Percentiles rank a stretch among this genome's conserved stretches.
These are phyloP conservation scores for Heteropelma amictum DNA, from an alignment of 2,888 invertebrate genomes.

Conservation along the genomic window DNA sequence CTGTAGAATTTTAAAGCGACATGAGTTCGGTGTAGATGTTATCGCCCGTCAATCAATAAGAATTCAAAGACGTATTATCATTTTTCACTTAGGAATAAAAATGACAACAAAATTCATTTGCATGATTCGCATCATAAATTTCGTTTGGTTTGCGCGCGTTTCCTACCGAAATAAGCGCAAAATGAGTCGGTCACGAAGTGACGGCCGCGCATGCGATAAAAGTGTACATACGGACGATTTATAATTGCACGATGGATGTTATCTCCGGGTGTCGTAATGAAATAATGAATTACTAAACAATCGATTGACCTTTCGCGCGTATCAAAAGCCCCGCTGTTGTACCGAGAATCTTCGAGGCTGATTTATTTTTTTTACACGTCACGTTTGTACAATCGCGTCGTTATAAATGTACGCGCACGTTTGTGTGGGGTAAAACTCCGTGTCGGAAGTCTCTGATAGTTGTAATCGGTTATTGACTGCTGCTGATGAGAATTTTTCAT, in stretches of 20 bases:
- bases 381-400: background rate
- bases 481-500: constrained; percentile 9
- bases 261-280: background rate
- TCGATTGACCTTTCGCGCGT: constrained; percentile 50
- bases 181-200: too few species aligned
- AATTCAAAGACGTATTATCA: background rate
- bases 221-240: too few species aligned
- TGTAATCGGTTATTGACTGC: constrained; percentile 71
- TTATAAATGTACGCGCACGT: background rate
- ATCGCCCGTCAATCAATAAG: constrained; percentile 12
- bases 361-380: background rate
- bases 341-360: constrained; percentile 23
- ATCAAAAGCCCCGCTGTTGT: constrained; percentile 16
- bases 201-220: too few species aligned
- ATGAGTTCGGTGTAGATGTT: constrained; percentile 9
- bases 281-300: constrained; percentile 37
- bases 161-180: too few species aligned
- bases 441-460: constrained; percentile 63
- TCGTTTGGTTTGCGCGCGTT: too few species aligned
- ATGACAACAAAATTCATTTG: too few species aligned
- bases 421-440: background rate
- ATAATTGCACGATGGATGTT: background rate
- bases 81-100: background rate
- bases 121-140: too few species aligned
- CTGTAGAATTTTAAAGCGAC: constrained; percentile 5